A percentile compares a stretch with the other conserved stretches of the same genome.
Conservation (phyloP, 1,140 invertebrate genomes). For the Chrysoperla carnea region DNA sequence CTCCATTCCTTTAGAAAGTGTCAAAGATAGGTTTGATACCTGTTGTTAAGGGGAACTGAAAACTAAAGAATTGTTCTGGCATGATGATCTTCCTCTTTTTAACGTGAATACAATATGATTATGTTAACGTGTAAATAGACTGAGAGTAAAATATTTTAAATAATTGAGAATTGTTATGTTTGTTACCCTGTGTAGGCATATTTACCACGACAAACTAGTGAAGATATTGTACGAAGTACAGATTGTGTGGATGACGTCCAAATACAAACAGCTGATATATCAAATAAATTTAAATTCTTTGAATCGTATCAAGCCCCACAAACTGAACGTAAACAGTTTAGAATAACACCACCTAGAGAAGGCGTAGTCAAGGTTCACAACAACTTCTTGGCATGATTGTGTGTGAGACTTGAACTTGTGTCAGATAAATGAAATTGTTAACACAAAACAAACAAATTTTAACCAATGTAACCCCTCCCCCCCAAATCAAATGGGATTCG, state of each 20-base stretch:
- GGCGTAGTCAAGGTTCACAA: conserved; percentile 19
- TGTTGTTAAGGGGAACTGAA: no score
- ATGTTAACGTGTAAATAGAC: no score
- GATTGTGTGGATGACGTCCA: conserved; percentile 55
- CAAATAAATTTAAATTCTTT: conserved; percentile 78
- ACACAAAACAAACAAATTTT: no score
- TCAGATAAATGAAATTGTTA: no score
- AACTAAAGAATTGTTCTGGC: no score
- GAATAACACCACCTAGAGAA: conserved; percentile 73
- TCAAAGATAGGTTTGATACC: no score
- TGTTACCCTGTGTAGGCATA: conserved; percentile 21
- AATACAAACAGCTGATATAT: conserved; percentile 63
- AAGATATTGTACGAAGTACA: conserved; percentile 53
- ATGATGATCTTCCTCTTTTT: no score
- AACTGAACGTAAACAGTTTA: conserved; percentile 51
- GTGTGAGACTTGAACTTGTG: neutral
- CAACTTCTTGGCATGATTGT: neutral
- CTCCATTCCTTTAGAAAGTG: no score
- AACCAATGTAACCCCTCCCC: no score
- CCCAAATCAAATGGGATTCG: no score
- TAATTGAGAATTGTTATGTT: neutral
- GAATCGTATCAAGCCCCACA: conserved; percentile 65
- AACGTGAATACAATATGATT: no score
- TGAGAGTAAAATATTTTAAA: no score
- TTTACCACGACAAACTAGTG: conserved; percentile 34